These are phyloP conservation scores for Medauroidea extradentata DNA, from an alignment of 1,140 invertebrate genomes.

Conservation along the genomic window DNA sequence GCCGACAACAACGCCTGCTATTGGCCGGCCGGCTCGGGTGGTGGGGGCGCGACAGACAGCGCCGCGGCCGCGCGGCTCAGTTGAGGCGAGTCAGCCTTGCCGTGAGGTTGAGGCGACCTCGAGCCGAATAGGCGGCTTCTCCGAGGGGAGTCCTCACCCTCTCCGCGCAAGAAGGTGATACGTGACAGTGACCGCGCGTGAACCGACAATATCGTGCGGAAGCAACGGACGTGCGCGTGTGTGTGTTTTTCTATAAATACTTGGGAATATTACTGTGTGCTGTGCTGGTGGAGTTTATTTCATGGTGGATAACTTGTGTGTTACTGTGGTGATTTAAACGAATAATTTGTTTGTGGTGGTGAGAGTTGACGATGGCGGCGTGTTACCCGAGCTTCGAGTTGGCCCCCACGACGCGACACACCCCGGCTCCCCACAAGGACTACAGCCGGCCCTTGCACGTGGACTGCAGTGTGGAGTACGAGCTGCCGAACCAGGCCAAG, in stretches of 20 bases:
- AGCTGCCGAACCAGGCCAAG: slow-evolving; percentile 74
- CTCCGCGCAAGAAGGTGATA: neutral
- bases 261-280: too few relatives aligned
- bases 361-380: neutral
- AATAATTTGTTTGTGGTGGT: neutral
- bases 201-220: too few relatives aligned
- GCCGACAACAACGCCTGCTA: too few relatives aligned
- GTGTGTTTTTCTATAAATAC: neutral
- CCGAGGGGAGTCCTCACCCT: neutral
- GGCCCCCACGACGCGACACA: neutral
- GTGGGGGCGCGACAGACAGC: too few relatives aligned
- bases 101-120: neutral
- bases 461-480: slow-evolving; percentile 80
- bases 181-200: too few relatives aligned
- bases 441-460: slow-evolving; percentile 74
- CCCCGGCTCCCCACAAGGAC: slow-evolving; percentile 51
- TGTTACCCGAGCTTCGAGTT: slow-evolving; percentile 13
- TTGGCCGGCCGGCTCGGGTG: too few relatives aligned
- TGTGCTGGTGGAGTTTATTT: neutral
- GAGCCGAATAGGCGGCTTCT: neutral
- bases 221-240: neutral
- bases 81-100: slow-evolving; percentile 9
- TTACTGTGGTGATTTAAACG: neutral
- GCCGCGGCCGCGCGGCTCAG: too few relatives aligned
- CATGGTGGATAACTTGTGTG: neutral